Percentiles rank a stretch among this genome's conserved stretches.
Evolutionary conservation across 2,888 invertebrate species (phyloP).

Genomic region (Scelioninae gen. 1): DNA sequence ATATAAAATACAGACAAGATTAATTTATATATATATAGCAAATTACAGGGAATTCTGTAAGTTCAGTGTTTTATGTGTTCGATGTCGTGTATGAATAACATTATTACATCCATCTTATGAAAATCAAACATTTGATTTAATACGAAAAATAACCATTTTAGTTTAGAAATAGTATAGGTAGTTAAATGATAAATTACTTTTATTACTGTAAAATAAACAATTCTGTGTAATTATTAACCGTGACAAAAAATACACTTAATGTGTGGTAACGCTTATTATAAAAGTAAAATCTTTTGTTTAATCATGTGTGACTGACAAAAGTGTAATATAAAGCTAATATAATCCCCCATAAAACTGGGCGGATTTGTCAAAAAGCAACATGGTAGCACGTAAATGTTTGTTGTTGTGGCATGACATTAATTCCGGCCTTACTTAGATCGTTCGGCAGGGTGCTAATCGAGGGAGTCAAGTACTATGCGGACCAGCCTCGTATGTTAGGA

Average conservation of each 20-base stretch:
- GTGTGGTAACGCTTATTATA: slow-evolving; percentile 17
- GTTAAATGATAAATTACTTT: background rate
- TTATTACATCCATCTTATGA: slow-evolving; percentile 33
- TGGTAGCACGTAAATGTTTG: slow-evolving; percentile 76
- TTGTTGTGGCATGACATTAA: slow-evolving; percentile 83
- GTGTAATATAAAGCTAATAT: slow-evolving; percentile 21
- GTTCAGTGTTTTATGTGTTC: slow-evolving; percentile 72
- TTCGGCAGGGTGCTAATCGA: slow-evolving; percentile 92
- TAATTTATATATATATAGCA: slow-evolving; percentile 71
- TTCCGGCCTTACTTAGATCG: slow-evolving; percentile 84
- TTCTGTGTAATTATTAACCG: slow-evolving; percentile 20
- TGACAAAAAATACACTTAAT: background rate
- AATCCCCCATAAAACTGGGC: slow-evolving; percentile 50
- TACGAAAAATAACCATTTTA: background rate
- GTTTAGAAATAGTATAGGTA: background rate
- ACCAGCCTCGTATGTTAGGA: slow-evolving; percentile 94
- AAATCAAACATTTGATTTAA: slow-evolving; percentile 5
- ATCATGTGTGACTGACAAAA: slow-evolving; percentile 58
- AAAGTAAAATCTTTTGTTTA: slow-evolving; percentile 39
- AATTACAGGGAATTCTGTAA: slow-evolving; percentile 74
- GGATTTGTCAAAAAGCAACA: slow-evolving; percentile 33
- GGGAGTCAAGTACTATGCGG: slow-evolving; percentile 96
- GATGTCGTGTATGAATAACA: slow-evolving; percentile 64
- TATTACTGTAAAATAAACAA: background rate
- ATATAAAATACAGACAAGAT: slow-evolving; percentile 22